Percentiles rank a stretch among this genome's conserved stretches.
Conservation (phyloP, 2,797 vertebrate genomes). For the Echiichthys vipera region DNA sequence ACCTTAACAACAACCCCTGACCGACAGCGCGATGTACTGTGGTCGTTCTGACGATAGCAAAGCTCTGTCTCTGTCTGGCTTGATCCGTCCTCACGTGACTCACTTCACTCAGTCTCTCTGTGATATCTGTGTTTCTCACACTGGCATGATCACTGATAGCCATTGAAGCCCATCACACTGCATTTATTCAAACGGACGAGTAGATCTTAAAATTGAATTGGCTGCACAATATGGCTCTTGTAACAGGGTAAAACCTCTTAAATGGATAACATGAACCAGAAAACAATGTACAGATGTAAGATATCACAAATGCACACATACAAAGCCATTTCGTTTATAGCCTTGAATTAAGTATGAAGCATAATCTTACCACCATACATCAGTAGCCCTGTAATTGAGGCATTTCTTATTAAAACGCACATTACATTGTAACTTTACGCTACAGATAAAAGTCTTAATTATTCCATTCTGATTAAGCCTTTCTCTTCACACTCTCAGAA, state of each 20-base stretch:
- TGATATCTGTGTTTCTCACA: slow-evolving; percentile 18
- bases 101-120: slow-evolving; percentile 1
- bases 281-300: not conserved
- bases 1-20: slow-evolving; percentile 49
- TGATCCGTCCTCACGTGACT: slow-evolving; percentile 4
- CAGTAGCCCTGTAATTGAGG: slow-evolving; percentile 24
- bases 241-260: not conserved
- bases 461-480: slow-evolving; percentile 70
- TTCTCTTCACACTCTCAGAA: slow-evolving; percentile 62
- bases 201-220: slow-evolving; percentile 23
- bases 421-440: slow-evolving; percentile 51
- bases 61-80: slow-evolving; percentile 27
- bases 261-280: not conserved
- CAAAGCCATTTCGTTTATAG: slow-evolving; percentile 44
- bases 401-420: slow-evolving; percentile 52
- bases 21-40: slow-evolving; percentile 28
- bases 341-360: slow-evolving; percentile 6
- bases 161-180: slow-evolving; percentile 15
- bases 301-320: not conserved
- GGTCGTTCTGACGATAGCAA: slow-evolving; percentile 13
- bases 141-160: not conserved
- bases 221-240: not conserved
- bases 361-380: slow-evolving; percentile 41
- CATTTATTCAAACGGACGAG: not conserved
- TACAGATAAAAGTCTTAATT: slow-evolving; percentile 67